A percentile compares a stretch with the other conserved stretches of the same genome.
Conservation (phyloP, 2,797 vertebrate species). For the Syngnathus acus region DNA sequence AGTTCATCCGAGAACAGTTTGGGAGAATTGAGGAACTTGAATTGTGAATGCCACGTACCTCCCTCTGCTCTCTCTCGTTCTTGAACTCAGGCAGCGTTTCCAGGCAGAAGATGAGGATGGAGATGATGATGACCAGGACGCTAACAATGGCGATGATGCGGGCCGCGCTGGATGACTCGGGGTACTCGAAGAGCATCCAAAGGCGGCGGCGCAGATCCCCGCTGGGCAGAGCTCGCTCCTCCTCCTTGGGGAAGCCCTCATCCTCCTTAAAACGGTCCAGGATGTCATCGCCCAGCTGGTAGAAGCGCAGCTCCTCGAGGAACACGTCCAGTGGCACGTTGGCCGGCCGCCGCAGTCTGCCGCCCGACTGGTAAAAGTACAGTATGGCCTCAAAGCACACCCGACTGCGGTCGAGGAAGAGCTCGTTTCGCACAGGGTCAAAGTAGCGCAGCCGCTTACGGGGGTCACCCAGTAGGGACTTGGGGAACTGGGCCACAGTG, state of each 20-base stretch:
- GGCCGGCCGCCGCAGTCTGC: slow-evolving; percentile 78
- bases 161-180: slow-evolving; percentile 82
- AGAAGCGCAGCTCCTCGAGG: slow-evolving; percentile 88
- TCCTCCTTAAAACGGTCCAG: slow-evolving; percentile 82
- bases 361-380: slow-evolving; percentile 92
- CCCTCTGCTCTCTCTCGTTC: slow-evolving; percentile 69
- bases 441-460: slow-evolving; percentile 78
- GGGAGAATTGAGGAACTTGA: neutral
- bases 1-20: neutral
- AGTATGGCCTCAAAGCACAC: slow-evolving; percentile 89
- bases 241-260: slow-evolving; percentile 81
- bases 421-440: slow-evolving; percentile 80
- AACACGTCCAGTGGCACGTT: slow-evolving; percentile 88
- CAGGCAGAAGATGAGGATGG: slow-evolving; percentile 93
- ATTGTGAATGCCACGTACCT: slow-evolving; percentile 45
- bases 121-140: slow-evolving; percentile 89
- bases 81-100: slow-evolving; percentile 93
- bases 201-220: slow-evolving; percentile 70
- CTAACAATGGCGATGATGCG: slow-evolving; percentile 87
- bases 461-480: slow-evolving; percentile 86
- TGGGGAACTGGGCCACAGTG: slow-evolving; percentile 83
- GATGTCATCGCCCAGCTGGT: slow-evolving; percentile 80
- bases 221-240: slow-evolving; percentile 70
- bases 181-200: slow-evolving; percentile 92
- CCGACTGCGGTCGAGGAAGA: slow-evolving; percentile 88